Evolutionary conservation across 2,888 invertebrate species (phyloP).

Genomic region (Neoscelio sp.): DNA sequence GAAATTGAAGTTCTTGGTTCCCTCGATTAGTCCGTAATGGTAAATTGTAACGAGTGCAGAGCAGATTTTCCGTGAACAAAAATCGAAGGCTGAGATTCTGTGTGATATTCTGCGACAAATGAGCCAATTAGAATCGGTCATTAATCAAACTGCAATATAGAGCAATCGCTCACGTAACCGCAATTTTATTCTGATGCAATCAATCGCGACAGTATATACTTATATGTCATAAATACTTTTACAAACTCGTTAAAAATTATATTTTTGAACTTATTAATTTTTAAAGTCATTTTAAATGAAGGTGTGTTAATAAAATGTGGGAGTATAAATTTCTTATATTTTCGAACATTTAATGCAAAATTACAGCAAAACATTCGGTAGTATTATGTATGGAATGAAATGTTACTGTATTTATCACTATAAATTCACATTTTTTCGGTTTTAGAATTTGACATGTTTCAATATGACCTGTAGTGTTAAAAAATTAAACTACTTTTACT

Average conservation of each 20-base stretch:
- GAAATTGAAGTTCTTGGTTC: slow-evolving; percentile 21
- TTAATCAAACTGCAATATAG: slow-evolving; percentile 66
- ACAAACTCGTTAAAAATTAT: slow-evolving; percentile 16
- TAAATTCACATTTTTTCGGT: too few species aligned
- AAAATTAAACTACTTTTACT: too few species aligned
- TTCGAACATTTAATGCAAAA: too few species aligned
- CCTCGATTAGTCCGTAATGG: slow-evolving; percentile 1
- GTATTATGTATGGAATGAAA: too few species aligned
- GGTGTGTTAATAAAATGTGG: too few species aligned
- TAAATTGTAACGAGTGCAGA: background rate
- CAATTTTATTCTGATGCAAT: slow-evolving; percentile 39
- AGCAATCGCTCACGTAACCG: slow-evolving; percentile 48
- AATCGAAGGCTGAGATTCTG: slow-evolving; percentile 21
- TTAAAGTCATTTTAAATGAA: too few species aligned
- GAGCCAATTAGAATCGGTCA: slow-evolving; percentile 64
- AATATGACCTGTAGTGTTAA: too few species aligned
- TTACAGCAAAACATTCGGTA: too few species aligned
- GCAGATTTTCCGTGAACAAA: slow-evolving; percentile 14
- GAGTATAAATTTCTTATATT: too few species aligned
- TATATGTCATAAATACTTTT: slow-evolving; percentile 11
- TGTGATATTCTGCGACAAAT: slow-evolving; percentile 61
- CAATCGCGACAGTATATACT: slow-evolving; percentile 14
- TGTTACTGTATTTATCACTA: too few species aligned
- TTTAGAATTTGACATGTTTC: too few species aligned
- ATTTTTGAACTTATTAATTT: too few species aligned